Conservation (phyloP, 2,797 vertebrate species). For the Salmo trutta region DNA sequence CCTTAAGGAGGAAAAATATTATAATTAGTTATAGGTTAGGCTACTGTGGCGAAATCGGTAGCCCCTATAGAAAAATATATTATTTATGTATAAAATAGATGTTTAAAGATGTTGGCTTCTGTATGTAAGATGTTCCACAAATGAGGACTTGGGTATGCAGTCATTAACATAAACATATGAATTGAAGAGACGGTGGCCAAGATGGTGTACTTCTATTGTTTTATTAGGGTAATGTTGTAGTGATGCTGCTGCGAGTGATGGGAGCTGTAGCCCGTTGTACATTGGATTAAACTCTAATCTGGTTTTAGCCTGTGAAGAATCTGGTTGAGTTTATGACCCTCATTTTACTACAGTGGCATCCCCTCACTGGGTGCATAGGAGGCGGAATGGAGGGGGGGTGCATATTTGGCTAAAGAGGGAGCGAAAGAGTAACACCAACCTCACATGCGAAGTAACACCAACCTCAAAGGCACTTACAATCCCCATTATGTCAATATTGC, state of each 20-base stretch:
- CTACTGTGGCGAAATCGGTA: neutral
- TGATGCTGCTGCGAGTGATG: neutral
- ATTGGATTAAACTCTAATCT: slow-evolving; percentile 60
- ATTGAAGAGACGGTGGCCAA: neutral
- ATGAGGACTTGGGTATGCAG: too few species aligned
- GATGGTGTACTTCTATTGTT: neutral
- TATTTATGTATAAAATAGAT: neutral
- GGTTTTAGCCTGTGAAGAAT: slow-evolving; percentile 61
- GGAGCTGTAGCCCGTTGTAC: slow-evolving; percentile 28
- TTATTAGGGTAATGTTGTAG: neutral
- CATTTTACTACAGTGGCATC: slow-evolving; percentile 26
- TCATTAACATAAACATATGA: neutral
- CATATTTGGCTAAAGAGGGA: slow-evolving; percentile 30
- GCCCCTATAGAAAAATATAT: too few species aligned
- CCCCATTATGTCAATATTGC: slow-evolving; percentile 39
- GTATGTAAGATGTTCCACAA: neutral
- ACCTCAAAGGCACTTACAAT: slow-evolving; percentile 42
- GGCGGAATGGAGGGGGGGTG: slow-evolving; percentile 18
- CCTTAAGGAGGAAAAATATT: slow-evolving; percentile 18
- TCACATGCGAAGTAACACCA: slow-evolving; percentile 30
- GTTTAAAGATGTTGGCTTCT: neutral
- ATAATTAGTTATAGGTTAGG: slow-evolving; percentile 18
- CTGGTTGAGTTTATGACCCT: slow-evolving; percentile 62
- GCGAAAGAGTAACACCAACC: slow-evolving; percentile 25
- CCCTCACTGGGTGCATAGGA: slow-evolving; percentile 19